phyloP scores from a whole-genome alignment of 1,140 invertebrate genomes.

The Heliconius himera region DNA sequence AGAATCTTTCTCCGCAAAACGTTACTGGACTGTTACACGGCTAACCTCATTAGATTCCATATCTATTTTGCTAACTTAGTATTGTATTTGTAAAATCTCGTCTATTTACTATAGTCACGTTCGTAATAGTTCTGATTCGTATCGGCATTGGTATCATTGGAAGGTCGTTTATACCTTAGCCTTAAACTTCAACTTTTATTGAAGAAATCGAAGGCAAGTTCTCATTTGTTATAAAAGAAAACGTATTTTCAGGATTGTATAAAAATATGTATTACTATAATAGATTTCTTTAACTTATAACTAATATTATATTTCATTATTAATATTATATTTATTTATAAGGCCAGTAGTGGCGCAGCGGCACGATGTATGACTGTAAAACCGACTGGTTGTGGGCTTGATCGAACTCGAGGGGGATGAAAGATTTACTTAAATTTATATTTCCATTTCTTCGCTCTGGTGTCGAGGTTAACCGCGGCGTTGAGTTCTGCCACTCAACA shows the following conservation, averaged over 20 bases:
- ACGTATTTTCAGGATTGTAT: no score
- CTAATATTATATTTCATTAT: neutral
- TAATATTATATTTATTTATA: neutral
- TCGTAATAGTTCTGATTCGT: neutral
- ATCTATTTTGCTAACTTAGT: conserved; percentile 1
- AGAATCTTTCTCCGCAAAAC: neutral
- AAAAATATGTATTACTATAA: no score
- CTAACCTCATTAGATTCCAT: conserved; percentile 1
- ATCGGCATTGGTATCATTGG: conserved; percentile 1
- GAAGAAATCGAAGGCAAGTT: neutral
- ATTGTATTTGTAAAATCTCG: conserved; percentile 6
- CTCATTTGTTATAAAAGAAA: no score
- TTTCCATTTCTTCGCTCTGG: no score
- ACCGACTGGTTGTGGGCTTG: no score
- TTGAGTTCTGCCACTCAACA: no score
- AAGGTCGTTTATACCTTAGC: neutral
- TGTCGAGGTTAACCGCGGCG: no score
- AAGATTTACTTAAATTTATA: no score
- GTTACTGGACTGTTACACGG: neutral
- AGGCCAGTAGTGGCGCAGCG: no score
- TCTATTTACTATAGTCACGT: conserved; percentile 8
- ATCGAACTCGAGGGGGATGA: no score
- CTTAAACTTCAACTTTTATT: conserved; percentile 5
- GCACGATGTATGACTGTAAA: no score
- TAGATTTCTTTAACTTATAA: no score